Percentiles rank a stretch among this genome's conserved stretches.
Conservation (phyloP, 2,888 invertebrate genomes). For the Xylota sylvarum region DNA sequence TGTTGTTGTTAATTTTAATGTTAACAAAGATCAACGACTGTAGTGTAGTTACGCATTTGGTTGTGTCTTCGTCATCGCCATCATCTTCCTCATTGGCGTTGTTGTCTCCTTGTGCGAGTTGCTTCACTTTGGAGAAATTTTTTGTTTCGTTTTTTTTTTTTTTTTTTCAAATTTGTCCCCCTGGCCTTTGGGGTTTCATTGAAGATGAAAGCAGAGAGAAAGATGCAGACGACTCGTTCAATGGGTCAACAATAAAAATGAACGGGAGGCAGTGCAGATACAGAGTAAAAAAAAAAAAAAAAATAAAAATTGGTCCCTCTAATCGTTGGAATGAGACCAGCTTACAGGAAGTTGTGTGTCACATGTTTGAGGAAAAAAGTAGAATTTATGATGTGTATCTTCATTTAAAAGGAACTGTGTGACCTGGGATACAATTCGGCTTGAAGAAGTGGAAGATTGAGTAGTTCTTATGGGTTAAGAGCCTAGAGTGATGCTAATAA, state of each 20-base stretch:
- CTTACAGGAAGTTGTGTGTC: conserved; percentile 68
- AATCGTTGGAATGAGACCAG: conserved; percentile 43
- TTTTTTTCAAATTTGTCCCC: conserved; percentile 17
- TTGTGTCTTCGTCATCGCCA: conserved; percentile 42
- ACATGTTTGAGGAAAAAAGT: conserved; percentile 38
- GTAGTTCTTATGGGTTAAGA: background rate
- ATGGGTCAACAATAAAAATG: conserved; percentile 69
- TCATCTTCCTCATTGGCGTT: conserved; percentile 5
- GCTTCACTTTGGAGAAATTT: conserved; percentile 65
- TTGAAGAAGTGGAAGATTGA: background rate
- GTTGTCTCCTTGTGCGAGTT: conserved; percentile 24
- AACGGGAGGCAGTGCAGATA: conserved; percentile 25
- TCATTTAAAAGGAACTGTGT: conserved; percentile 14
- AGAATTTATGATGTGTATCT: conserved; percentile 50
- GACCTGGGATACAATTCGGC: background rate
- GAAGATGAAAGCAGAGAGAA: conserved; percentile 57
- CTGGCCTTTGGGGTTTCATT: conserved; percentile 42
- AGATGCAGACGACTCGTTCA: conserved; percentile 50
- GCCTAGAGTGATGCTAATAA: no score
- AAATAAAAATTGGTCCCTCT: background rate
- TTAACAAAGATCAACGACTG: conserved; percentile 75
- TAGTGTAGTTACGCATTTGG: conserved; percentile 60
- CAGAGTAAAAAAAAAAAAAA: conserved; percentile 1
- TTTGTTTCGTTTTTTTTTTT: conserved; percentile 9
- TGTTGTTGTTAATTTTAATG: conserved; percentile 55